phyloP scores from a whole-genome alignment of 2,888 invertebrate species.

The Chrysolina oricalcia region DNA sequence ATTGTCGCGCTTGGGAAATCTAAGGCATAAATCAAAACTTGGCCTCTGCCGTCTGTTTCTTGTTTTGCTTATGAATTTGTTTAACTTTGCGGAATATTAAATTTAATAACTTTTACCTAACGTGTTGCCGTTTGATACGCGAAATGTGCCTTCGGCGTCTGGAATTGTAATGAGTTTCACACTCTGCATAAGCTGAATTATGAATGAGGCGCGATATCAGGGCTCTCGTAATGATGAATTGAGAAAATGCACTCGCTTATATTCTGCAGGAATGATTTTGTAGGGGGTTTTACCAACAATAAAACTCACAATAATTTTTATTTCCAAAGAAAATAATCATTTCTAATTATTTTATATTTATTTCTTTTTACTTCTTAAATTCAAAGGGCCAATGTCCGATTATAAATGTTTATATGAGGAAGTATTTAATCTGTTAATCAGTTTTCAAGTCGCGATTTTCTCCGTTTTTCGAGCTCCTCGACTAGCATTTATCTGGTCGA shows the following conservation, averaged over 20 bases:
- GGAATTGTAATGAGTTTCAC: constrained; percentile 20
- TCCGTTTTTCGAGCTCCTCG: no score
- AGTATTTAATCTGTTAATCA: no score
- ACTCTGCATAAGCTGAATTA: neutral
- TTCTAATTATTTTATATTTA: no score
- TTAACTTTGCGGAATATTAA: constrained; percentile 65
- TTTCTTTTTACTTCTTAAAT: no score
- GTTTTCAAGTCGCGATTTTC: no score
- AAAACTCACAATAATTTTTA: no score
- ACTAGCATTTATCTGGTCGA: no score
- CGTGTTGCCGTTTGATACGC: constrained; percentile 50
- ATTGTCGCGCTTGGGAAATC: constrained; percentile 67
- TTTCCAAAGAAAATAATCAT: no score
- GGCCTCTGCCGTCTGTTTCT: constrained; percentile 62
- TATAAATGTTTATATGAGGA: no score
- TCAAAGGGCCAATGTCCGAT: no score
- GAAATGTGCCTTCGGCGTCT: constrained; percentile 29
- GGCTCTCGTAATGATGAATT: neutral
- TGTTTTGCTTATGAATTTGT: constrained; percentile 66
- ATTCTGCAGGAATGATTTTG: neutral
- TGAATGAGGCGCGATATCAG: neutral
- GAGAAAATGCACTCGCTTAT: neutral
- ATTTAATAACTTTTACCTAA: constrained; percentile 61
- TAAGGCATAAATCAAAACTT: constrained; percentile 71
- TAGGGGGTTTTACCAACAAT: no score